Evolutionary conservation across 2,113 vertebrate species (phyloP).

Genomic region (Neogale vison): DNA sequence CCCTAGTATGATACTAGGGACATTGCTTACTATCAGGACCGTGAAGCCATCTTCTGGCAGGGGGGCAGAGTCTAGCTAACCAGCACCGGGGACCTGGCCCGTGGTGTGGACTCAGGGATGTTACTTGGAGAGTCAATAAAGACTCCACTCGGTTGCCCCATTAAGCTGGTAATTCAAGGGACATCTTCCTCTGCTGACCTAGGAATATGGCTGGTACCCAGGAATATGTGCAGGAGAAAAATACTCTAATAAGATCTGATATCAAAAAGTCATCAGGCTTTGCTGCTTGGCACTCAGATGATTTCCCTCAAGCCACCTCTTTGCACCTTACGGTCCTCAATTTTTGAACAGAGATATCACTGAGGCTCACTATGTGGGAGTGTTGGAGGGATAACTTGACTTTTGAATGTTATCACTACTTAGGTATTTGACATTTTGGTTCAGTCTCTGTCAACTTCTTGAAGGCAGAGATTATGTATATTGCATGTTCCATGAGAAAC

Average conservation of each 20-base stretch:
- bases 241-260: not conserved
- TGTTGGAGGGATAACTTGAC: not conserved
- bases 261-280: not conserved
- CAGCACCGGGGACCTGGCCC: not conserved
- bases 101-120: constrained; percentile 4
- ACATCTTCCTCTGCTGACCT: not conserved
- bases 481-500: not conserved
- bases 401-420: constrained; percentile 3
- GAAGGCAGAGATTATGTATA: constrained; percentile 21
- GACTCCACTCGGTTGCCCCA: not conserved
- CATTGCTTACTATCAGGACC: not conserved
- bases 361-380: not conserved
- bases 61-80: not conserved
- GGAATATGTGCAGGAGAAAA: not conserved
- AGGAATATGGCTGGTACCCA: not conserved
- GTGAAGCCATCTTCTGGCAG: not conserved
- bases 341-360: not conserved
- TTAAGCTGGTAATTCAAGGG: not conserved
- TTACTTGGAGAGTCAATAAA: not conserved
- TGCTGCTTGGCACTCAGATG: not conserved
- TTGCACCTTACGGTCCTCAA: not conserved
- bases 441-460: not conserved
- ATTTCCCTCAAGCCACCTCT: not conserved
- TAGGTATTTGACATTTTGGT: constrained; percentile 4
- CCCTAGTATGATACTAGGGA: not conserved